Evolutionary conservation across 2,888 invertebrate genomes (phyloP).

Genomic region (Eucera pruinosa): DNA sequence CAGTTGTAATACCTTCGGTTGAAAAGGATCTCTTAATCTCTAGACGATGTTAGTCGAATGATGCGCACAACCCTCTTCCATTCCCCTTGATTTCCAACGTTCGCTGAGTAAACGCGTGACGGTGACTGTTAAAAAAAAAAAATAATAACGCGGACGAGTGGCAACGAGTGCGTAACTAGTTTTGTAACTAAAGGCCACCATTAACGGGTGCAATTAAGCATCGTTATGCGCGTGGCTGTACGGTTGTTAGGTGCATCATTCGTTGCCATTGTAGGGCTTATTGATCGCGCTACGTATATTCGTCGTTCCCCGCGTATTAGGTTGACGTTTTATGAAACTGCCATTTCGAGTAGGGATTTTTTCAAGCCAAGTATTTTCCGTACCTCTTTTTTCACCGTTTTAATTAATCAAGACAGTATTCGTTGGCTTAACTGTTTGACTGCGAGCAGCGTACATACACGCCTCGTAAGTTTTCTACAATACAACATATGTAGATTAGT

Average conservation of each 20-base stretch:
- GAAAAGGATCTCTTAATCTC: slow-evolving; percentile 21
- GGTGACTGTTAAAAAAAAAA: neutral
- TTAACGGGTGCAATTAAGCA: slow-evolving; percentile 47
- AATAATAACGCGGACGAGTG: neutral
- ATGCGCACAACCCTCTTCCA: neutral
- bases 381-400: too few relatives aligned
- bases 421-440: too few relatives aligned
- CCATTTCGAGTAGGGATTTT: too few relatives aligned
- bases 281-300: neutral
- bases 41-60: neutral
- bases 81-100: slow-evolving; percentile 8
- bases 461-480: too few relatives aligned
- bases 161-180: neutral
- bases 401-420: too few relatives aligned
- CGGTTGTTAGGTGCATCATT: slow-evolving; percentile 5
- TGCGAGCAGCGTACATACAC: too few relatives aligned
- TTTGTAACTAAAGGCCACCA: slow-evolving; percentile 2
- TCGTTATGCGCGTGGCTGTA: slow-evolving; percentile 31
- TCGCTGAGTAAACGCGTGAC: neutral
- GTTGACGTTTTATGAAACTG: too few relatives aligned
- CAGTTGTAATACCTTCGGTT: neutral
- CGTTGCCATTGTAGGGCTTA: slow-evolving; percentile 11
- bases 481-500: too few relatives aligned
- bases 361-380: too few relatives aligned
- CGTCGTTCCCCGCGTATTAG: neutral